phyloP scores from a whole-genome alignment of 2,888 invertebrate genomes.

The Orthosia incerta region DNA sequence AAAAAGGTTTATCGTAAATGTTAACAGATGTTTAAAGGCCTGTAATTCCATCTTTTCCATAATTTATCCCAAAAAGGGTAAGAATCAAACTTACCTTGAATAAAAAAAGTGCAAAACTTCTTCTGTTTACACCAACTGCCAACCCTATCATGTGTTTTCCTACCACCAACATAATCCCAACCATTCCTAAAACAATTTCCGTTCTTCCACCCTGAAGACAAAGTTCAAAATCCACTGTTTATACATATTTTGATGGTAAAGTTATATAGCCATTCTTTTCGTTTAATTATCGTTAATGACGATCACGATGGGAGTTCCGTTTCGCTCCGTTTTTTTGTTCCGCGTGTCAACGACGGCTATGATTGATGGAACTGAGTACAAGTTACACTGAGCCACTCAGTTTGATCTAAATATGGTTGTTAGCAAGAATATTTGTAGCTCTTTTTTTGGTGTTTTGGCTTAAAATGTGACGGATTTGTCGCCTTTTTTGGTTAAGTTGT shows the following conservation, averaged over 20 bases:
- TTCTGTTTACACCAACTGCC: conserved; percentile 18
- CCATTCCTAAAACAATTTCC: conserved; percentile 9
- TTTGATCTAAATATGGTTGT: conserved; percentile 66
- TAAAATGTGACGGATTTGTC: conserved; percentile 2
- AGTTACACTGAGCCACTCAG: conserved; percentile 28
- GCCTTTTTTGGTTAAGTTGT: background rate
- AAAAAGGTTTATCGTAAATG: too few species aligned
- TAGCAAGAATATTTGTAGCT: conserved; percentile 35
- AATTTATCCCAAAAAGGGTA: too few species aligned
- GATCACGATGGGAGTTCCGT: conserved; percentile 62
- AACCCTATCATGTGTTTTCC: conserved; percentile 53
- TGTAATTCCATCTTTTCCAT: too few species aligned
- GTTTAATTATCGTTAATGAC: conserved; percentile 73
- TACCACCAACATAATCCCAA: background rate
- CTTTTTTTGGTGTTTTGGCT: conserved; percentile 3
- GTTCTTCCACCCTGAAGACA: conserved; percentile 10
- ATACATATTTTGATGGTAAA: background rate
- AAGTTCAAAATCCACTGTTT: conserved; percentile 25
- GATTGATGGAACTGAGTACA: conserved; percentile 61
- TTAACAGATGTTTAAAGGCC: too few species aligned
- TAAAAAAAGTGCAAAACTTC: background rate
- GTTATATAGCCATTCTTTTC: conserved; percentile 51
- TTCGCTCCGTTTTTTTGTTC: conserved; percentile 59
- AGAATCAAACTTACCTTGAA: background rate
- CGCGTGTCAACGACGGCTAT: conserved; percentile 65